A percentile compares a stretch with the other conserved stretches of the same genome.
Evolutionary conservation across 2,888 invertebrate species (phyloP).

Genomic region (Entomobrya proxima): DNA sequence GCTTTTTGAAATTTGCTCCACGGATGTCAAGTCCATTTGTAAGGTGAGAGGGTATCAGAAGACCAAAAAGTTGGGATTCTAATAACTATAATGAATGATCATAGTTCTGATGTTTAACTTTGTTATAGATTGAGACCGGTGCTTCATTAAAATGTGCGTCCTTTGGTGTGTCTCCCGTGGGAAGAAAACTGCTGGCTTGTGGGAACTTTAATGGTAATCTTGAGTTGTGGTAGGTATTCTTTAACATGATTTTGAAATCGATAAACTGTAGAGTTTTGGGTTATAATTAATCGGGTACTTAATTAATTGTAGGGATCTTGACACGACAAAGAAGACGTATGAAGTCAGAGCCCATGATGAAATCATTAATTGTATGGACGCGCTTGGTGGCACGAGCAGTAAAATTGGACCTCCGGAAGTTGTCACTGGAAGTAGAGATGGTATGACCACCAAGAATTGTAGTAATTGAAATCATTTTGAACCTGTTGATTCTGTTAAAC

Average conservation of each 20-base stretch:
- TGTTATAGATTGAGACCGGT: constrained; percentile 86
- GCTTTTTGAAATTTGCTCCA: constrained; percentile 86
- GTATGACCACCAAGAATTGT: constrained; percentile 79
- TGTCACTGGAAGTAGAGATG: constrained; percentile 95
- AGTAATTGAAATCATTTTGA: no score
- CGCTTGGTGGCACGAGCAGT: constrained; percentile 90
- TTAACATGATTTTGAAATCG: background rate
- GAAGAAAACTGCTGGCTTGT: constrained; percentile 89
- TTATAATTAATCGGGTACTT: background rate
- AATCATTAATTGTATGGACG: constrained; percentile 94
- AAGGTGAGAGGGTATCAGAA: no score
- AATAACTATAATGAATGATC: no score
- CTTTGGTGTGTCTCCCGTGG: constrained; percentile 90
- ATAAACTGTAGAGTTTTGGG: background rate
- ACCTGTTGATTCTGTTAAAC: no score
- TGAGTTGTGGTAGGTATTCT: constrained; percentile 85
- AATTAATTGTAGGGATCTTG: constrained; percentile 84
- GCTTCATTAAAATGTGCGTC: constrained; percentile 93
- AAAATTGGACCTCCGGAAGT: constrained; percentile 91
- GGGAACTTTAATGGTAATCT: constrained; percentile 92
- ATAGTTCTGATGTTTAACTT: no score
- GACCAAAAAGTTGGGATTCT: no score
- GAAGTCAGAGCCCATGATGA: constrained; percentile 88
- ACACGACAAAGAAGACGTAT: constrained; percentile 85
- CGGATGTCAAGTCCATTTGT: constrained; percentile 84